phyloP scores from a whole-genome alignment of 2,888 invertebrate species.

The Meiosimyza decipiens region DNA sequence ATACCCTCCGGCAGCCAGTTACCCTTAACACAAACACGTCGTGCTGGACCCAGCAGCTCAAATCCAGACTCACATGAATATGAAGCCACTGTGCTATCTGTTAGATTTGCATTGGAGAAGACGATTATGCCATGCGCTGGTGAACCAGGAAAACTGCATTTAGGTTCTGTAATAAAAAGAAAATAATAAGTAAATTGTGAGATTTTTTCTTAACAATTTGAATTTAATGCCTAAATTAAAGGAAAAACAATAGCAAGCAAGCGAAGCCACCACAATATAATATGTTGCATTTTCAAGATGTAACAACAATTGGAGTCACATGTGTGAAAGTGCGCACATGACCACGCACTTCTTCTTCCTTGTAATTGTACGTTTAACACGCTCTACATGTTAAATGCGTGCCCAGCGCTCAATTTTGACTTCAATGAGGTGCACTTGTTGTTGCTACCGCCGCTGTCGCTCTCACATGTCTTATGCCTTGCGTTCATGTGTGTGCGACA shows the following conservation, averaged over 20 bases:
- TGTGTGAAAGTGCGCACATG: not conserved
- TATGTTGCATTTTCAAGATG: too few relatives aligned
- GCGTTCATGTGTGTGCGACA: not conserved
- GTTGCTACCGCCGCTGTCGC: not conserved
- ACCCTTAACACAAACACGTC: slow-evolving; percentile 81
- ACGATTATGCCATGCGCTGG: slow-evolving; percentile 87
- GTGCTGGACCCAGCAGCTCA: slow-evolving; percentile 87
- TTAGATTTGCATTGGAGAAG: slow-evolving; percentile 75
- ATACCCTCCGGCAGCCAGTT: slow-evolving; percentile 90
- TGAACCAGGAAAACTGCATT: slow-evolving; percentile 88
- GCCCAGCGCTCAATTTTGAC: slow-evolving; percentile 9
- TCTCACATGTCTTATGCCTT: not conserved
- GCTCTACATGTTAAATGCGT: slow-evolving; percentile 7
- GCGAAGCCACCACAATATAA: not conserved
- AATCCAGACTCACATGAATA: slow-evolving; percentile 91
- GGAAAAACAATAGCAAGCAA: slow-evolving; percentile 4
- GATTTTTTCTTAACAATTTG: not conserved
- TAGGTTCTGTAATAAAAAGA: slow-evolving; percentile 54
- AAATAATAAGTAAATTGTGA: slow-evolving; percentile 19
- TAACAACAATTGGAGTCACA: too few relatives aligned
- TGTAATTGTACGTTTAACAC: not conserved
- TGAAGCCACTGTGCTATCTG: slow-evolving; percentile 75
- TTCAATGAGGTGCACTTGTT: slow-evolving; percentile 1
- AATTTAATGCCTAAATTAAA: not conserved
- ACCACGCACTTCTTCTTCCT: slow-evolving; percentile 8